Evolutionary conservation across 2,113 vertebrate genomes (phyloP).

Genomic region (Panthera tigris): DNA sequence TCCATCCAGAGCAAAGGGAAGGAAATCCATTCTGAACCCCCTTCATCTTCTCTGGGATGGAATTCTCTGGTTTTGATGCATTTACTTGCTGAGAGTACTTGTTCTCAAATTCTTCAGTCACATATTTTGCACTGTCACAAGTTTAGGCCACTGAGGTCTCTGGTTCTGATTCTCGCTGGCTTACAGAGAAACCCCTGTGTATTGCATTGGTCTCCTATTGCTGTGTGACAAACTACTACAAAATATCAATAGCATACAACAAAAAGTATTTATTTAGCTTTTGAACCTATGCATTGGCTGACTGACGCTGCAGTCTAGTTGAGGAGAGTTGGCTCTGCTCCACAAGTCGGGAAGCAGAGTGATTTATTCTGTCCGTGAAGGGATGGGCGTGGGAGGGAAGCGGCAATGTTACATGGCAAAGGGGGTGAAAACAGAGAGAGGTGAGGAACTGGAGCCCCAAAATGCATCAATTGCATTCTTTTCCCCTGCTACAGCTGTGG

Average conservation of each 20-base stretch:
- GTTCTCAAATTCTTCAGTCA: neutral
- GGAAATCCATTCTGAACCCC: neutral
- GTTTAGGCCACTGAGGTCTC: neutral
- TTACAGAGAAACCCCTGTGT: neutral
- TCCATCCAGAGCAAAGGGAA: neutral
- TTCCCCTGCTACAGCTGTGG: neutral
- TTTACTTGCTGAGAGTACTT: neutral
- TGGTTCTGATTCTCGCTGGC: neutral
- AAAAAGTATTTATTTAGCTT: neutral
- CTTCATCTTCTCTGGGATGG: neutral
- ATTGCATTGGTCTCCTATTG: neutral
- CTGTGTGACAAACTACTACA: neutral
- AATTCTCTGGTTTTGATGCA: neutral
- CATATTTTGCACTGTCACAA: neutral
- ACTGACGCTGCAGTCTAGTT: too few species aligned
- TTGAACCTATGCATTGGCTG: too few species aligned
- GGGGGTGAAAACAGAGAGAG: rapidly evolving
- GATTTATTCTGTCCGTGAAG: neutral
- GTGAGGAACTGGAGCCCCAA: neutral
- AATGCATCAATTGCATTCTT: rapidly evolving
- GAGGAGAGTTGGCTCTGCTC: neutral
- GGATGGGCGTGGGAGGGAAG: rapidly evolving
- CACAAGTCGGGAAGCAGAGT: neutral
- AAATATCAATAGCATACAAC: neutral
- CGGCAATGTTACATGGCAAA: rapidly evolving